A percentile compares a stretch with the other conserved stretches of the same genome.
Conservation (phyloP, 2,888 invertebrate genomes). For the Rhagonycha lutea region DNA sequence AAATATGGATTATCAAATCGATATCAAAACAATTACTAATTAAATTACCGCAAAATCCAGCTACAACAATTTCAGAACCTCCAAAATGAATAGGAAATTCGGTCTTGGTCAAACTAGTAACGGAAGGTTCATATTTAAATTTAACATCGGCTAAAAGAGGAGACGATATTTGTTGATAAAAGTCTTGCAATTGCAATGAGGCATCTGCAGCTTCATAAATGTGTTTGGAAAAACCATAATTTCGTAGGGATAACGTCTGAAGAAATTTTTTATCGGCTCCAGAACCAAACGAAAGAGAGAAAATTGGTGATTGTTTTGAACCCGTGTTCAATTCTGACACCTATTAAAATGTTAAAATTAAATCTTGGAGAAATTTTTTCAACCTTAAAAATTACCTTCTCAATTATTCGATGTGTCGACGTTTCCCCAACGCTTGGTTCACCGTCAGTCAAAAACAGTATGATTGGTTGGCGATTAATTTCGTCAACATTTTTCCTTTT, state of each 20-base stretch:
- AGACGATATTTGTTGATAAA: conserved; percentile 70
- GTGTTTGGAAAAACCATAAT: conserved; percentile 69
- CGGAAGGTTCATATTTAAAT: conserved; percentile 66
- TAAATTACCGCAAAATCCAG: conserved; percentile 56
- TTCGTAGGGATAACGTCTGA: conserved; percentile 66
- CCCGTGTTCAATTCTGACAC: conserved; percentile 58
- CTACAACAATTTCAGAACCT: conserved; percentile 67
- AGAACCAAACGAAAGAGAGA: conserved; percentile 71
- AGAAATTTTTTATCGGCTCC: conserved; percentile 70
- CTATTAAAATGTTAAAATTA: conserved; percentile 25
- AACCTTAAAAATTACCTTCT: neutral
- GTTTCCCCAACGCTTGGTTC: conserved; percentile 66
- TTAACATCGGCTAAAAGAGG: conserved; percentile 69
- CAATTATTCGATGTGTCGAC: neutral
- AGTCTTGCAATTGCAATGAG: conserved; percentile 67
- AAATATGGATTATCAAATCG: neutral
- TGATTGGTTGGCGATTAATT: conserved; percentile 60
- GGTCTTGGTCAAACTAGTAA: conserved; percentile 60
- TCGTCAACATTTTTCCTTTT: conserved; percentile 33
- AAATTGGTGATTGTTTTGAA: conserved; percentile 56
- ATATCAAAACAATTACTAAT: neutral
- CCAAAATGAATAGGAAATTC: conserved; percentile 63
- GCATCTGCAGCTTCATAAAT: conserved; percentile 75
- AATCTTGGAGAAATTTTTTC: neutral
- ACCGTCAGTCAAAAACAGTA: conserved; percentile 70